Evolutionary conservation across 2,113 vertebrate genomes (phyloP).

Genomic region (Hoplias malabaricus): DNA sequence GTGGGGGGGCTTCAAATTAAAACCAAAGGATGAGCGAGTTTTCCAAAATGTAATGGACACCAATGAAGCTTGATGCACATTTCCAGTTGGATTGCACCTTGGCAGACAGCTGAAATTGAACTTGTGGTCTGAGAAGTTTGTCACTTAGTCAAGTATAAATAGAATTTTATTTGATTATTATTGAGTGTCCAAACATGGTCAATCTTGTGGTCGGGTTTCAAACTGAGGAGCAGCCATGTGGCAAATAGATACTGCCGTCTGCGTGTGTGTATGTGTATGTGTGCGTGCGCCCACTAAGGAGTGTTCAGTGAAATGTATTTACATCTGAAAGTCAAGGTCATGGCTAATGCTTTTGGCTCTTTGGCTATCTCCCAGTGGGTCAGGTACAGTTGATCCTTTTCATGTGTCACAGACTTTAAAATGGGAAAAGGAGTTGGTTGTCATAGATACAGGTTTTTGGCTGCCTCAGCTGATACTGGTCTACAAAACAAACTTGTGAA

Average conservation of each 20-base stretch:
- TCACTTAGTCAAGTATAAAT: constrained; percentile 58
- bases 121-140: constrained; percentile 43
- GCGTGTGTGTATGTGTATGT: constrained; percentile 23
- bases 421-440: constrained; percentile 32
- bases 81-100: constrained; percentile 1
- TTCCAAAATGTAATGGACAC: constrained; percentile 47
- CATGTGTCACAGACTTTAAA: constrained; percentile 66
- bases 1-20: neutral
- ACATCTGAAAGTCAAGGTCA: constrained; percentile 69
- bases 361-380: constrained; percentile 55
- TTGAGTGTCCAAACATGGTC: constrained; percentile 9
- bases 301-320: constrained; percentile 64
- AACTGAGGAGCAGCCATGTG: constrained; percentile 41
- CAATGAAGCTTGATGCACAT: constrained; percentile 29
- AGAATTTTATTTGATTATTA: constrained; percentile 40
- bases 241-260: neutral
- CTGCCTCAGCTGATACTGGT: constrained; percentile 11
- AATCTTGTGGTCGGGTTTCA: constrained; percentile 53
- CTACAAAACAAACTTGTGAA: constrained; percentile 32
- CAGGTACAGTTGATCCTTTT: constrained; percentile 62
- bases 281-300: constrained; percentile 31
- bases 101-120: constrained; percentile 50
- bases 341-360: constrained; percentile 59
- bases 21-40: neutral
- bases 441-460: constrained; percentile 10